Evolutionary conservation across 2,113 vertebrate genomes (phyloP).

Genomic region (Phaethon lepturus): DNA sequence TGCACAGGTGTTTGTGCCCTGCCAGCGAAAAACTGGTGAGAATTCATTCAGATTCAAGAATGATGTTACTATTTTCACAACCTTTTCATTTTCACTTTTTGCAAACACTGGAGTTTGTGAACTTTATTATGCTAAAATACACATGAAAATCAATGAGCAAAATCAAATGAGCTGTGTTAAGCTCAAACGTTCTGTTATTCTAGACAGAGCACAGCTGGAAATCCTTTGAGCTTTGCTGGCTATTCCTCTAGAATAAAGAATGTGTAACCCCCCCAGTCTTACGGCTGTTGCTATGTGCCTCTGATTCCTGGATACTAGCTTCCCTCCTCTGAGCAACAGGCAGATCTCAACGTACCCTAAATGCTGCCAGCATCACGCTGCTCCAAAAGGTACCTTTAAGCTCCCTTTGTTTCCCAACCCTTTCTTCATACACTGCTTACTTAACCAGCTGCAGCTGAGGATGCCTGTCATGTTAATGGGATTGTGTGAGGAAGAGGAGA

Average conservation of each 20-base stretch:
- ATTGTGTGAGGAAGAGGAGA: background rate
- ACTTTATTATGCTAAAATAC: constrained; percentile 41
- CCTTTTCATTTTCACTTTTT: constrained; percentile 9
- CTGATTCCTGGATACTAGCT: background rate
- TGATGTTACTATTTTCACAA: background rate
- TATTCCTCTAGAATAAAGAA: constrained; percentile 42
- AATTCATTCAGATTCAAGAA: background rate
- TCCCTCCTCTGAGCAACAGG: background rate
- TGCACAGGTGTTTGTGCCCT: background rate
- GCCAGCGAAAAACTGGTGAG: background rate
- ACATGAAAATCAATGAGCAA: constrained; percentile 38
- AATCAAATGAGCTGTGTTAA: constrained; percentile 44
- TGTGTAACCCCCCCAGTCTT: background rate
- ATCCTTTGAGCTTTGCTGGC: constrained; percentile 39
- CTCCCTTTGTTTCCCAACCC: background rate
- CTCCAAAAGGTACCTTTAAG: background rate
- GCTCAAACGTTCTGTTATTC: constrained; percentile 8
- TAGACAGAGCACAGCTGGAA: constrained; percentile 41
- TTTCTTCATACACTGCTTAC: background rate
- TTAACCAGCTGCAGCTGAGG: background rate
- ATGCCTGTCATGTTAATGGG: accelerated
- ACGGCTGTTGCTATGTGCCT: background rate
- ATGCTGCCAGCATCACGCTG: background rate
- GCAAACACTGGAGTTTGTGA: background rate
- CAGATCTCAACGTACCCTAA: background rate